Evolutionary conservation across 2,888 invertebrate genomes (phyloP).

Genomic region (Selenia dentaria): DNA sequence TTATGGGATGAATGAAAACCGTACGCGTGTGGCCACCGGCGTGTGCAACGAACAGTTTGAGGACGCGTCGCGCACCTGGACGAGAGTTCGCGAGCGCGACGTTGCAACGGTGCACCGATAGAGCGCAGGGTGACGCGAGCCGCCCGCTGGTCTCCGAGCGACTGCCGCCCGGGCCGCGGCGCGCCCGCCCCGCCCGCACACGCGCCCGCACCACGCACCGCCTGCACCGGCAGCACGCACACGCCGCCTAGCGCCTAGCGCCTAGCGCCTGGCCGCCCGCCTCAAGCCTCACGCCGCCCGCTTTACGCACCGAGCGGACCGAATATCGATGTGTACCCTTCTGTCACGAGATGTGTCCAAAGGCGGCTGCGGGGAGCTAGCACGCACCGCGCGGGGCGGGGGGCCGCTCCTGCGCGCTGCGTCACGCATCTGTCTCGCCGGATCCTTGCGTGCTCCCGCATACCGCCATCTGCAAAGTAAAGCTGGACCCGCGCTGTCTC

Average conservation of each 20-base stretch:
- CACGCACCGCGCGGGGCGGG: constrained; percentile 63
- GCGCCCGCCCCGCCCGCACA: constrained; percentile 60
- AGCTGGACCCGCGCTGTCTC: constrained; percentile 37
- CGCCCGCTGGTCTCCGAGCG: constrained; percentile 75
- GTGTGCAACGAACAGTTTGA: constrained; percentile 48
- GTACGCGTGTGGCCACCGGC: constrained; percentile 45
- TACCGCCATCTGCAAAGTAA: constrained; percentile 72
- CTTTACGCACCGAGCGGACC: constrained; percentile 76
- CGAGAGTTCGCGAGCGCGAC: constrained; percentile 64
- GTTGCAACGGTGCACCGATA: constrained; percentile 61
- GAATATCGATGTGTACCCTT: constrained; percentile 74
- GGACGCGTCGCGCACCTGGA: constrained; percentile 57
- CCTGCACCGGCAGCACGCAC: constrained; percentile 56
- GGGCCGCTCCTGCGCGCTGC: constrained; percentile 79
- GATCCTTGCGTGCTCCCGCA: constrained; percentile 74
- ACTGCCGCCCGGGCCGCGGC: constrained; percentile 79
- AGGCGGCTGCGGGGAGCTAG: constrained; percentile 45
- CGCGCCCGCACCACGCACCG: constrained; percentile 51
- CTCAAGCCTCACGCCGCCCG: constrained; percentile 74
- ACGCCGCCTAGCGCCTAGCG: constrained; percentile 29
- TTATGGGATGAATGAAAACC: constrained; percentile 65
- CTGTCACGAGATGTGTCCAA: constrained; percentile 57
- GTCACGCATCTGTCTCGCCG: constrained; percentile 79
- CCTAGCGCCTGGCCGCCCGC: constrained; percentile 53
- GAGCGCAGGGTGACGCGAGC: constrained; percentile 69